Base-by-base conservation (phyloP, 2,797 vertebrate genomes). In the Sternotherus odoratus region DNA sequence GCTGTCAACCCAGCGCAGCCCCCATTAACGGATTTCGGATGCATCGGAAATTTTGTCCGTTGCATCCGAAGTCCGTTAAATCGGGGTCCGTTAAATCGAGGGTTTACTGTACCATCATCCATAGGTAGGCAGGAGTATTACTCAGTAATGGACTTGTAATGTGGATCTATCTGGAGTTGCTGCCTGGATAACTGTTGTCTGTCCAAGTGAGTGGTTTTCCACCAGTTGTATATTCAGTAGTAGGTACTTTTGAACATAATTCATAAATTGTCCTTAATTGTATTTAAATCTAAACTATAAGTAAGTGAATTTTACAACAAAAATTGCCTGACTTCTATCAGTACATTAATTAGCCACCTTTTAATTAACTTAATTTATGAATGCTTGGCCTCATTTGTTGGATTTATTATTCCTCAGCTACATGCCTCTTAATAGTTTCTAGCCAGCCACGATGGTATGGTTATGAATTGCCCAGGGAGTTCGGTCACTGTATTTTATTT, bases 301-400 rank as follows among this genome's bases (percentile, higher is more conserved):
- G 11, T 63, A 39, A 33, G 11, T 83, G 23, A 78, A 60, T 92
- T 94, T 24, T 85, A 83, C 63, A 96, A 93, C 82, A 87, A 91
- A 92, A 78, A 43, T 12, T 17, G 83, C 66, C 75, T 80, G 91
- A 69, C 66, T 92, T 90, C 79, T 77, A 85, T 81, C 77, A 89
- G 51, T 81, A 79, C 4, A 5, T 87, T 94, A 83, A 91, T 82
- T 48, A 85, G 66, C 33, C 82, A 43, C 21, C 21, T 90, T 96
- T 91, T 77, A 91, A 96, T 95, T 91, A 95, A 86, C 48, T 95
- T 50, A 83, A 63, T 17, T 83, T 86, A 16, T 63, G 33, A 93
- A 91, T 91, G 26, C 63, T 91, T 83, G 75, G 9, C 30, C 26
- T 81, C 78, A 79, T 86, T 95, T 87, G 75, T 82, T 86, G 51